Percentiles rank a stretch among this genome's conserved stretches.
These are phyloP conservation scores for Mohoua ochrocephala DNA, from an alignment of 2,113 vertebrate genomes.

Conservation along the genomic window DNA sequence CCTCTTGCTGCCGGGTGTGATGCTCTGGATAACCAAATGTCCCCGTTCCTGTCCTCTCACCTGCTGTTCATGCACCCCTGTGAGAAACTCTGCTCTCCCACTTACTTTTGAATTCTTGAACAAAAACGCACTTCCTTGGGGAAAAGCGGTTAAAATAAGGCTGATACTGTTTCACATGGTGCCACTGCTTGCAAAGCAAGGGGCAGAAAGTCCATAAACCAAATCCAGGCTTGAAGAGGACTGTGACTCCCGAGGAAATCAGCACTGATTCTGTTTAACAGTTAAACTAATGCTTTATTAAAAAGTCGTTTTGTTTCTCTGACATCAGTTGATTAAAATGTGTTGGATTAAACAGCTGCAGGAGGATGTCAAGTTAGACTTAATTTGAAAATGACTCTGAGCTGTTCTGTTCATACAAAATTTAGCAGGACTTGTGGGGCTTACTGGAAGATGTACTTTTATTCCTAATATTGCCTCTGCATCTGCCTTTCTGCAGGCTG, in stretches of 20 bases:
- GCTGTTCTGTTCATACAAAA: neutral
- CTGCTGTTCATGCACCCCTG: neutral
- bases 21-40: neutral
- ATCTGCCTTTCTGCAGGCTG: slow-evolving; percentile 74
- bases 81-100: neutral
- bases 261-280: neutral
- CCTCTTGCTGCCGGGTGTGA: fast-evolving
- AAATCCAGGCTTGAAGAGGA: neutral
- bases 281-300: neutral
- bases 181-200: neutral
- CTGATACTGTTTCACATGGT: neutral
- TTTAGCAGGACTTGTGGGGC: neutral
- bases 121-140: neutral
- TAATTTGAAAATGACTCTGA: neutral
- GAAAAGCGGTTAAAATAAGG: neutral
- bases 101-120: neutral
- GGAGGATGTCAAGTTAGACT: neutral
- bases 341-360: neutral
- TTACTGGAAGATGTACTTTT: neutral
- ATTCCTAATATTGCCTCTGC: neutral
- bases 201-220: neutral
- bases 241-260: neutral
- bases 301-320: neutral
- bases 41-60: neutral
- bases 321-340: neutral